Conservation (phyloP, 2,888 invertebrate genomes). For the Halictus ligatus region DNA sequence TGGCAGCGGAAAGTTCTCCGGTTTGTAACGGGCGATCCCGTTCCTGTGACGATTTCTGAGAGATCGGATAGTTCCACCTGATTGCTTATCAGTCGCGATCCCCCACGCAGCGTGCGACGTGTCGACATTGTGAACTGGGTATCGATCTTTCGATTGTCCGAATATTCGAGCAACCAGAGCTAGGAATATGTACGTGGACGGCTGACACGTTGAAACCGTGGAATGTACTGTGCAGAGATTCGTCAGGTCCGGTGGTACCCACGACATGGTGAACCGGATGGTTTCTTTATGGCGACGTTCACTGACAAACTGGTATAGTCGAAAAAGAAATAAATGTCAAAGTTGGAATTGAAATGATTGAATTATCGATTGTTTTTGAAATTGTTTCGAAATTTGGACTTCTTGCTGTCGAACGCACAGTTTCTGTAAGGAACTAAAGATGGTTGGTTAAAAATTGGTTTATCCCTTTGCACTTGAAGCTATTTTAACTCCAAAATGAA, state of each 20-base stretch:
- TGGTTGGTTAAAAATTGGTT: too few species aligned
- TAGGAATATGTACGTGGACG: conserved; percentile 87
- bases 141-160: conserved; percentile 85
- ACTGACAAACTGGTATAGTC: not conserved
- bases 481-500: too few species aligned
- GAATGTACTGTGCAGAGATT: conserved; percentile 86
- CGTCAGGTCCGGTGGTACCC: conserved; percentile 87
- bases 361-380: too few species aligned
- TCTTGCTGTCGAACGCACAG: not conserved
- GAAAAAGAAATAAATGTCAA: too few species aligned
- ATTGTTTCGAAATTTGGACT: not conserved
- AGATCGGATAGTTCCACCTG: too few species aligned
- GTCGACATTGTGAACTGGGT: not conserved
- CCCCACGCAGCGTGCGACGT: not conserved
- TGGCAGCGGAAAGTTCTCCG: not conserved
- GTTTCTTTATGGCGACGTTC: too few species aligned
- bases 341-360: too few species aligned
- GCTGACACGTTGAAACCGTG: conserved; percentile 87
- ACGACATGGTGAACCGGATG: conserved; percentile 72
- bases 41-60: not conserved
- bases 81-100: not conserved
- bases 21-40: not conserved
- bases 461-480: too few species aligned
- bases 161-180: conserved; percentile 86
- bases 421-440: not conserved